Evolutionary conservation across 2,113 vertebrate species (phyloP), one percentile per base, ranked within the genome.

Genomic region (Heteronetta atricapilla): DNA sequence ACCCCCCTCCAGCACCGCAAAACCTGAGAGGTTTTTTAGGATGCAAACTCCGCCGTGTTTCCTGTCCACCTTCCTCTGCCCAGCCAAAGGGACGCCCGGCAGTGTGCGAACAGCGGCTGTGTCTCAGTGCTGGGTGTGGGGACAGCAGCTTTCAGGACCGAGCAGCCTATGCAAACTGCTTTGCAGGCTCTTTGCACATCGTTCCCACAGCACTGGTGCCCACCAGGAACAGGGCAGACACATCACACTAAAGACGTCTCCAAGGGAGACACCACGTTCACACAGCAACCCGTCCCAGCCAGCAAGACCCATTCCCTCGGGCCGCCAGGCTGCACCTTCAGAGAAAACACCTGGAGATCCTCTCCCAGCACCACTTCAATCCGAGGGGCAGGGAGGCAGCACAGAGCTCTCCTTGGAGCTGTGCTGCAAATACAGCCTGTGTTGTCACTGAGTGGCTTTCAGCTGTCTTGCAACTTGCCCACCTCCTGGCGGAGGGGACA

Each of bases 61-160:
- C 53, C 69, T 59, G 26, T 36, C 55, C 15, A 10, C 40, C 31
- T 40, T 31, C 53, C 38, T 50, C 86, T 62, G 60, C 6, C 21
- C 62, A 25, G 60, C 5, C 67, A 74, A 62, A 8, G 0, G 13
- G 67, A 48, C 1, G 6, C 33, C 25, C n/a, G 29, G 44, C 20
- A 19, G 82, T 11, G 2, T 2, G 20, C 0, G 11, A 14, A 14
- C 33, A 33, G 53, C 31, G 22, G 19, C 40, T 1, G 1, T 6
- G 46, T 16, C 31, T 25, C 46, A 3, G n/a, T 1, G 28, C 0
- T 3, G 52, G 53, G 14, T 4, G 48, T 7, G n/a, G 42, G 46
- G 34, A 62, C 70, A 8, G 50, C 52, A 38, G 76, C 42, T 67
- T n/a, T 40, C 70, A 44, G 82, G 72, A 81, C 28, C 3, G 3